Conservation (phyloP, 2,797 vertebrate genomes). For the Neopelma chrysocephalum region DNA sequence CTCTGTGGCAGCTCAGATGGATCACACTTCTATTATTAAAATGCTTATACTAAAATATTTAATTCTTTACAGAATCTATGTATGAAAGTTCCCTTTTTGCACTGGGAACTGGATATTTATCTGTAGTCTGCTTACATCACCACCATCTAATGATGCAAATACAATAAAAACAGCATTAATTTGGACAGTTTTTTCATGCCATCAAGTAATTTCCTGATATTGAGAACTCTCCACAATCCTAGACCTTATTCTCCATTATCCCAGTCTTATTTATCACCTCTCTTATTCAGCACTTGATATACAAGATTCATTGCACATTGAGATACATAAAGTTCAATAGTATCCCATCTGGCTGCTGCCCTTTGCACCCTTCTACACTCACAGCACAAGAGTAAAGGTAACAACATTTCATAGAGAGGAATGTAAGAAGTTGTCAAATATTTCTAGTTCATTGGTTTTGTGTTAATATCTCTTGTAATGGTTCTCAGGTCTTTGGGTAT, state of each 20-base stretch:
- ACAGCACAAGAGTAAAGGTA: neutral
- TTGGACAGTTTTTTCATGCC: neutral
- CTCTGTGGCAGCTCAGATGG: neutral
- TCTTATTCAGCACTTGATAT: neutral
- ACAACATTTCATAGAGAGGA: neutral
- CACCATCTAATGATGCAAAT: neutral
- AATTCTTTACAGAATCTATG: neutral
- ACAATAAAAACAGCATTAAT: neutral
- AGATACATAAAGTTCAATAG: neutral
- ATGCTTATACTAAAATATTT: neutral
- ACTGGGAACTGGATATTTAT: neutral
- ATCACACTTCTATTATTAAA: neutral
- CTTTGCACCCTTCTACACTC: neutral
- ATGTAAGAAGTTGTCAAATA: neutral
- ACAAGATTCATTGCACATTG: neutral
- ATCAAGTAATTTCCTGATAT: neutral
- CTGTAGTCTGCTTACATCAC: neutral
- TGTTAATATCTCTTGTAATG: neutral
- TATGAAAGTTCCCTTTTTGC: neutral
- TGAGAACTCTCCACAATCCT: accelerated
- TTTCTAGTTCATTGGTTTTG: neutral
- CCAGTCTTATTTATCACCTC: neutral
- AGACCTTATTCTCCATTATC: neutral
- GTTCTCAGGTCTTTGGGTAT: neutral
- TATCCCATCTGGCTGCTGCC: neutral